Evolutionary conservation across 64 coral and sea anemone genomes (phyloP).

Genomic region (Trachythela sp.): DNA sequence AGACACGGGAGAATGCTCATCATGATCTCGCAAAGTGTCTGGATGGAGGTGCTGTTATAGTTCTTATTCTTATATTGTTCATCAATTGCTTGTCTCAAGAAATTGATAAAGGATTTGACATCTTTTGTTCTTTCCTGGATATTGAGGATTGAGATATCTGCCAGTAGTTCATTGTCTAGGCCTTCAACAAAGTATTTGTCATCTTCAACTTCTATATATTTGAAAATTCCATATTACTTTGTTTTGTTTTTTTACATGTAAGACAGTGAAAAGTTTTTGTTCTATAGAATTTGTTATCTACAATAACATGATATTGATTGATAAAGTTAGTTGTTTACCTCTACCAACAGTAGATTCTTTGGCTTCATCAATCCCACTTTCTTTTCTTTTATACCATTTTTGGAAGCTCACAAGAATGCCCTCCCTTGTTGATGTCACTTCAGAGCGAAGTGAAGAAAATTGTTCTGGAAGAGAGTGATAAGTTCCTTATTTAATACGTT

Average conservation of each 20-base stretch:
- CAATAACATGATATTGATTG: no score
- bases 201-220: background rate
- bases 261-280: no score
- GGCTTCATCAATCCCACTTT: background rate
- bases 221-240: background rate
- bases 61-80: background rate
- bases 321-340: background rate
- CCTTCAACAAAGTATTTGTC: background rate
- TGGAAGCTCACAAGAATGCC: background rate
- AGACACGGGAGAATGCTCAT: slow-evolving; percentile 45
- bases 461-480: background rate
- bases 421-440: background rate
- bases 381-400: background rate
- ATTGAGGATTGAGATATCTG: background rate
- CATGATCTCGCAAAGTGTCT: background rate
- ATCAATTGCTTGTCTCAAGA: background rate
- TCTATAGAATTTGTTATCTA: no score
- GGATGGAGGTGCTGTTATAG: background rate
- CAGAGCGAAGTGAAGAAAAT: background rate
- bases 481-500: background rate
- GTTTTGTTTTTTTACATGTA: no score
- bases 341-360: background rate
- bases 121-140: background rate
- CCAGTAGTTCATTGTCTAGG: background rate
- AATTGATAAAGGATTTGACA: background rate